phyloP scores from a whole-genome alignment of 2,797 vertebrate species.

The Sarcoramphus papa region DNA sequence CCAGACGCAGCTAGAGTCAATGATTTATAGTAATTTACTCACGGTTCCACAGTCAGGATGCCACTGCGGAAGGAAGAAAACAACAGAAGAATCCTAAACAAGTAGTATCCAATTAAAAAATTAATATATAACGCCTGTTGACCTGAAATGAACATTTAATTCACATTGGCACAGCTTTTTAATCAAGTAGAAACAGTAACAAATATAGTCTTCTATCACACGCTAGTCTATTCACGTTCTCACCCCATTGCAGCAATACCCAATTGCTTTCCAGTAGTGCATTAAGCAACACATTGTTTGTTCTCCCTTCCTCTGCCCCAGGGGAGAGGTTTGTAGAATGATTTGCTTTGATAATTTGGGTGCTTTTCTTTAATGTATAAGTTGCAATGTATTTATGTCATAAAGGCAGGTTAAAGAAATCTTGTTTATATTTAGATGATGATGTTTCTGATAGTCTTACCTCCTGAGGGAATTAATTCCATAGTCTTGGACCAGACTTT shows the following conservation, averaged over 20 bases:
- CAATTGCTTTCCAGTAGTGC: neutral
- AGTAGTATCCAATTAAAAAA: neutral
- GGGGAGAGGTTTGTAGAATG: neutral
- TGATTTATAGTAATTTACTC: neutral
- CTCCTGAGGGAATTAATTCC: slow-evolving; percentile 42
- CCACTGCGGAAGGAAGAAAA: neutral
- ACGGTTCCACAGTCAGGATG: neutral
- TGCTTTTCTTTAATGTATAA: slow-evolving; percentile 37
- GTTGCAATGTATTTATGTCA: slow-evolving; percentile 48
- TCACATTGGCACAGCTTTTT: neutral
- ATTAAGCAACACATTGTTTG: slow-evolving; percentile 35
- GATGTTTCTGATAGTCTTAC: neutral
- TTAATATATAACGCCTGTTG: neutral
- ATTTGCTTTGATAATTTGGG: slow-evolving; percentile 48
- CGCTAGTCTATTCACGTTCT: neutral
- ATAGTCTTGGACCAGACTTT: neutral
- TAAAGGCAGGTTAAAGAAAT: slow-evolving; percentile 26
- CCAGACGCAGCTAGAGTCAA: neutral
- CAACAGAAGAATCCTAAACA: neutral
- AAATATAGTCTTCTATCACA: neutral
- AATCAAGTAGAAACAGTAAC: neutral
- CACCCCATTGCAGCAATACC: neutral
- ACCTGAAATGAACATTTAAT: neutral
- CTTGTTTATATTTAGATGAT: slow-evolving; percentile 21
- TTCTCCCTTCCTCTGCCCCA: slow-evolving; percentile 47